Evolutionary conservation across 2,797 vertebrate genomes (phyloP), one percentile per base, ranked within the genome.

Genomic region (Neosilurus hyrtlii): DNA sequence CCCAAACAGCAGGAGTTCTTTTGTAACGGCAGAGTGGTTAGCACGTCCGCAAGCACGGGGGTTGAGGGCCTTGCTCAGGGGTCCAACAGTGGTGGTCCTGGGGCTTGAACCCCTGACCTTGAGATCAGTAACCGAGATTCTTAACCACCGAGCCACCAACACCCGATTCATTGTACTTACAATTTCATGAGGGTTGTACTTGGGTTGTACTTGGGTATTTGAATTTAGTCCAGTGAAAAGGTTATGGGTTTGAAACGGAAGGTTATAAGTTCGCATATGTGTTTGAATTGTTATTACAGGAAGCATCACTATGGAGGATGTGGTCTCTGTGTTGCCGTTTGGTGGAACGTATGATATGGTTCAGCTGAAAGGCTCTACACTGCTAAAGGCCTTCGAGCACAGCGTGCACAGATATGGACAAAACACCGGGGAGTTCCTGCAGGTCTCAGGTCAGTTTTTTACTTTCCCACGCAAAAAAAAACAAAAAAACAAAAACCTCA

Each of bases 281-380:
- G 26, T 14, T 22, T 70, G 12, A 1, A 22, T 62, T n/a, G 15
- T 4, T 4, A 15, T 4, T 26, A 22, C 78, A 99, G 97, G 97
- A 54, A 94, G 91, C 0, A 96, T 98, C 87, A 97, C 95, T 8
- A 86, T 95, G 95, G 97, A 97, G 92, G 96, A 96, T 76, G 88
- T 99, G 87, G 89, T 96, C 54, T 71, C 95, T 0, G 97, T 98
- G 52, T 3, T 98, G 79, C 97, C 97, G 0, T 99, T 99, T 30
- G 96, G 96, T 83, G 94, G 95, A 67, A 98, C 97, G 24, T 95
- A 93, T 56, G 97, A 99, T 91, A 84, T 96, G 88, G 93, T 97
- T 20, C 89, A 92, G 37, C 63, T 99, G 57, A 96, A 92, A 18
- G 97, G 97, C 30, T 96, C 96, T 68, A 96, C 95, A 0, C 89